phyloP scores from a whole-genome alignment of 2,888 invertebrate species.

The Hypena proboscidalis region DNA sequence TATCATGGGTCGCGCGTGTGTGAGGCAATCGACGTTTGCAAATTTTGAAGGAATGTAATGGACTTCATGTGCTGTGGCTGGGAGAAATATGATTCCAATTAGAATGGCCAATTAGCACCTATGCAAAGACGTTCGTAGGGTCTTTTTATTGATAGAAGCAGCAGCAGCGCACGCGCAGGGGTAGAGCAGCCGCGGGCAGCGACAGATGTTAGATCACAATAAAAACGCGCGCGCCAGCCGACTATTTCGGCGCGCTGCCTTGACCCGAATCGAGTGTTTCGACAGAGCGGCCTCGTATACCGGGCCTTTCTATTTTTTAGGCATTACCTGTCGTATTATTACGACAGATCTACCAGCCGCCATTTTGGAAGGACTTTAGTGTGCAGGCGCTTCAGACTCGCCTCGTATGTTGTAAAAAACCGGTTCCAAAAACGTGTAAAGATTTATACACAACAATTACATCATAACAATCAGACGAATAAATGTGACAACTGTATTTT shows the following conservation, averaged over 20 bases:
- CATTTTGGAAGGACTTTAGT: conserved; percentile 76
- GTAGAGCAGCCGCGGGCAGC: conserved; percentile 56
- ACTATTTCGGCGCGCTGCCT: conserved; percentile 85
- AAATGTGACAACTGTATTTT: too few relatives aligned
- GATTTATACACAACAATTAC: neutral
- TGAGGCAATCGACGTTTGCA: too few relatives aligned
- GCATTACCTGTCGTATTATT: conserved; percentile 85
- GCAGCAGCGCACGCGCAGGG: conserved; percentile 34
- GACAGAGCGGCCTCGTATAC: conserved; percentile 84
- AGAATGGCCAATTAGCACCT: too few relatives aligned
- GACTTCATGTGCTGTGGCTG: too few relatives aligned
- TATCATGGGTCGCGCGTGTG: too few relatives aligned
- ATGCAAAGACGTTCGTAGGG: too few relatives aligned
- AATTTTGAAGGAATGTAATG: too few relatives aligned
- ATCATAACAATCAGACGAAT: too few relatives aligned
- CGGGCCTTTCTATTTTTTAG: conserved; percentile 86
- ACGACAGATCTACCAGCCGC: conserved; percentile 78
- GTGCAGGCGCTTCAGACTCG: conserved; percentile 60
- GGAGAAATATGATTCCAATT: too few relatives aligned
- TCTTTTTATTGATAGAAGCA: too few relatives aligned
- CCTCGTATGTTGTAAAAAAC: conserved; percentile 56
- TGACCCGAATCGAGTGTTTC: conserved; percentile 84
- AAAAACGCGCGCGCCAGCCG: conserved; percentile 81
- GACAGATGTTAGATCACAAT: conserved; percentile 85
- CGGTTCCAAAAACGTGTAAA: conserved; percentile 40